Evolutionary conservation across 2,113 vertebrate species (phyloP).

Genomic region (Nothobranchius kuhntae): DNA sequence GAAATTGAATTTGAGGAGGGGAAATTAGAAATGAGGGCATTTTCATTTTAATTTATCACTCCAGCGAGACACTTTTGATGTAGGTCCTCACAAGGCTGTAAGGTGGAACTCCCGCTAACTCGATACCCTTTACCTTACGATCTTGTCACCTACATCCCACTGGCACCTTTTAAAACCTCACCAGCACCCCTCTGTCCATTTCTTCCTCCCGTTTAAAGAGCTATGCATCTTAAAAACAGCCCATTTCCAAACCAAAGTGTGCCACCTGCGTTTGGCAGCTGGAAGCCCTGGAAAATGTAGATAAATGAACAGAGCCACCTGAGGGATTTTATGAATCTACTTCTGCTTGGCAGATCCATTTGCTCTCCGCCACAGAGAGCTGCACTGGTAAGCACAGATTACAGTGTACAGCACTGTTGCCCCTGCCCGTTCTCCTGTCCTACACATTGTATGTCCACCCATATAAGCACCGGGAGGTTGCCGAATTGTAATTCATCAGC

Average conservation of each 20-base stretch:
- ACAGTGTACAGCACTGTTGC: conserved; percentile 68
- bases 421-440: conserved; percentile 58
- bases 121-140: conserved; percentile 46
- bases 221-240: conserved; percentile 75
- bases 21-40: conserved; percentile 68
- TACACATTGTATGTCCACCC: conserved; percentile 51
- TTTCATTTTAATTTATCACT: conserved; percentile 67
- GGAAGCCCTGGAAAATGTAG: conserved; percentile 79
- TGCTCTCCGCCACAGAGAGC: conserved; percentile 73
- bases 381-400: conserved; percentile 81
- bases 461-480: conserved; percentile 46
- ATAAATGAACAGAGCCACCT: conserved; percentile 82
- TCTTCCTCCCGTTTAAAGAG: conserved; percentile 54
- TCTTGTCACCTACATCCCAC: conserved; percentile 51
- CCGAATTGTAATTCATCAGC: conserved; percentile 73
- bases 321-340: conserved; percentile 82
- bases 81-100: conserved; percentile 15
- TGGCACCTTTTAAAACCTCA: conserved; percentile 43
- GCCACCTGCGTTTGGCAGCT: conserved; percentile 81
- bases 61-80: conserved; percentile 50
- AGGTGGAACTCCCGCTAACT: conserved; percentile 26
- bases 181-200: conserved; percentile 39
- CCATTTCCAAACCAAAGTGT: conserved; percentile 78
- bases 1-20: conserved; percentile 68
- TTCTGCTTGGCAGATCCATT: conserved; percentile 81